phyloP scores from a whole-genome alignment of 1,140 invertebrate species.

The Trinorchestia longiramus region DNA sequence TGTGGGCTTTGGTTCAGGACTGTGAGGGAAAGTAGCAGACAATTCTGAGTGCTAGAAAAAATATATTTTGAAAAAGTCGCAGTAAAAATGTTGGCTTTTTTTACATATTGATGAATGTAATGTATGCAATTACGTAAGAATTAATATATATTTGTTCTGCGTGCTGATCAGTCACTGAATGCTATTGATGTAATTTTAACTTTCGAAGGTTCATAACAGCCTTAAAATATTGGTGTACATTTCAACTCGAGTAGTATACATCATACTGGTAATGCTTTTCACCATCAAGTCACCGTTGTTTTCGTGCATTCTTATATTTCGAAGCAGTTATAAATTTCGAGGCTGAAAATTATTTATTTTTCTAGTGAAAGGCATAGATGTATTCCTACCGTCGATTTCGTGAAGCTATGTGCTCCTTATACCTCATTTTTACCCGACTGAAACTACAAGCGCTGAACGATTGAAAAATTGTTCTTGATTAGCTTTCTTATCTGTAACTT shows the following conservation, averaged over 20 bases:
- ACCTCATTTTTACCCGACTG: too few relatives aligned
- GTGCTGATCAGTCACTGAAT: background rate
- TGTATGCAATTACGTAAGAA: background rate
- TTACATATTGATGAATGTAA: background rate
- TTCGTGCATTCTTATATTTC: background rate
- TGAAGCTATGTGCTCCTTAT: background rate
- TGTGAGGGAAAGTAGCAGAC: background rate
- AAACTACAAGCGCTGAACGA: background rate
- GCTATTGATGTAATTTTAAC: background rate
- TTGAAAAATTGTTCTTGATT: background rate
- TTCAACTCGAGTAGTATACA: background rate
- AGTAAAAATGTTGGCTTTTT: too few relatives aligned
- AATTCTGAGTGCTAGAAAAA: background rate
- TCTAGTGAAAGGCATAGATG: background rate
- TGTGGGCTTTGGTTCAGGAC: background rate
- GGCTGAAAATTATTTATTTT: background rate
- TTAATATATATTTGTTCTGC: background rate
- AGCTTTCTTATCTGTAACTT: background rate
- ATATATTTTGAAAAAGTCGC: too few relatives aligned
- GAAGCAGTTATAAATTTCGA: background rate
- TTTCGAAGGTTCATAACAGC: background rate
- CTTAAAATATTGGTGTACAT: slow-evolving; percentile 12
- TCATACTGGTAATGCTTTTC: background rate
- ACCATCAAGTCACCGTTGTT: background rate
- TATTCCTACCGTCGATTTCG: background rate